These are phyloP conservation scores for Ptychobarbus kaznakovi DNA, from an alignment of 2,797 vertebrate species.

Conservation along the genomic window DNA sequence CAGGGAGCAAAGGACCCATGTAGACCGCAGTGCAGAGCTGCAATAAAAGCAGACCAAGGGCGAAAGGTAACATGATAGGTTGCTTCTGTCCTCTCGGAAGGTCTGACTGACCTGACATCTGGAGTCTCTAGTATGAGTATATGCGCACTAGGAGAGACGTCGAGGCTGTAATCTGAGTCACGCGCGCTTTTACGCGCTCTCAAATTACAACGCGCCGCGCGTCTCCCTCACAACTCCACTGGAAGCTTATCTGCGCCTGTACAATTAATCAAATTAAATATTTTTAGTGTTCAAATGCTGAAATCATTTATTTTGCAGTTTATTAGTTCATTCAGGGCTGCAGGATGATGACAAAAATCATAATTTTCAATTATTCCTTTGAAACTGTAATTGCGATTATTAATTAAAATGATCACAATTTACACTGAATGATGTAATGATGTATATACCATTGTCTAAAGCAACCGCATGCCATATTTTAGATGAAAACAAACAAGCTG, in stretches of 20 bases:
- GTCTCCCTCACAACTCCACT: neutral
- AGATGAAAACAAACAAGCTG: neutral
- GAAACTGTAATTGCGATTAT: neutral
- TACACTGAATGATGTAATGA: neutral
- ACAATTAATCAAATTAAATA: too few species aligned
- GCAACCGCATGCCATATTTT: neutral
- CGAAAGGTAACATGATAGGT: constrained; percentile 75
- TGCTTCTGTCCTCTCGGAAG: constrained; percentile 68
- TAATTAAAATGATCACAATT: neutral
- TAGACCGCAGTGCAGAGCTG: constrained; percentile 78
- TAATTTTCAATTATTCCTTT: too few species aligned
- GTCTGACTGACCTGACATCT: constrained; percentile 21
- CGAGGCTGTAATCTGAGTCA: constrained; percentile 16
- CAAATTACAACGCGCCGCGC: constrained; percentile 1
- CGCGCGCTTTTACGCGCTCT: constrained; percentile 34
- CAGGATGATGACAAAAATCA: too few species aligned
- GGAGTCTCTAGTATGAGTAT: neutral
- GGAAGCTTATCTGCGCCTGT: too few species aligned
- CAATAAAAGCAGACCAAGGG: constrained; percentile 67
- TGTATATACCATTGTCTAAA: neutral
- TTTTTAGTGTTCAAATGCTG: too few species aligned
- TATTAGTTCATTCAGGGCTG: too few species aligned
- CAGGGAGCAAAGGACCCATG: constrained; percentile 88
- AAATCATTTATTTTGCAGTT: too few species aligned
- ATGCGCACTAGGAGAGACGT: neutral